Percentiles rank a stretch among this genome's conserved stretches.
Conservation (phyloP, 2,888 invertebrate genomes). For the Leucozona laternaria region DNA sequence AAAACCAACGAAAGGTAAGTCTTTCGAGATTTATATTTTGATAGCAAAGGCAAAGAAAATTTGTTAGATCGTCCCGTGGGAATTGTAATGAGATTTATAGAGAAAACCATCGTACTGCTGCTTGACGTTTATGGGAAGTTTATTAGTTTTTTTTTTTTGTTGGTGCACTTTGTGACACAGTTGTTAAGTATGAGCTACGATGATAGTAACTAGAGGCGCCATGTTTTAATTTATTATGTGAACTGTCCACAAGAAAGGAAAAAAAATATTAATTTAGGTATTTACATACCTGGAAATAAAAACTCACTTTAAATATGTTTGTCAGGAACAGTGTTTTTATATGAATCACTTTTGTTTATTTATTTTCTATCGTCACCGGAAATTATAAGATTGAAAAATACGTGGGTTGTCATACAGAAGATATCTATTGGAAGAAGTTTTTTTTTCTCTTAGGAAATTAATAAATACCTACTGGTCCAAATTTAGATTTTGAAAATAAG, state of each 20-base stretch:
- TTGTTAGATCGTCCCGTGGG: slow-evolving; percentile 8
- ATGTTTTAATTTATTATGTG: not conserved
- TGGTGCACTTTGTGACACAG: not conserved
- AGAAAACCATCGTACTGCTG: not conserved
- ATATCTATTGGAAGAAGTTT: not conserved
- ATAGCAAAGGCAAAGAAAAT: not conserved
- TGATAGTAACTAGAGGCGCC: not conserved
- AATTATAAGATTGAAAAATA: slow-evolving; percentile 10
- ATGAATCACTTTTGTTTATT: slow-evolving; percentile 29
- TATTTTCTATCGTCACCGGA: slow-evolving; percentile 9
- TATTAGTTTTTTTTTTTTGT: not conserved
- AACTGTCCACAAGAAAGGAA: not conserved
- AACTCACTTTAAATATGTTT: not conserved
- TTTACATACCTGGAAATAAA: not conserved
- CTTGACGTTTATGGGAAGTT: slow-evolving; percentile 1
- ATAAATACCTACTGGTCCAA: not conserved
- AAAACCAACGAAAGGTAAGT: not conserved
- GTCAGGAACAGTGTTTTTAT: not conserved
- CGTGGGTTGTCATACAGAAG: slow-evolving; percentile 16
- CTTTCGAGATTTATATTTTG: not conserved
- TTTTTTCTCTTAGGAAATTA: not conserved
- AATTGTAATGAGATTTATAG: not conserved
- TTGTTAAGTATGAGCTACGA: not conserved
- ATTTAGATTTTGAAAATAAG: slow-evolving; percentile 15
- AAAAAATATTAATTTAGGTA: not conserved